A percentile compares a stretch with the other conserved stretches of the same genome.
Conservation (phyloP, 2,113 vertebrate genomes). For the Zapus hudsonius region DNA sequence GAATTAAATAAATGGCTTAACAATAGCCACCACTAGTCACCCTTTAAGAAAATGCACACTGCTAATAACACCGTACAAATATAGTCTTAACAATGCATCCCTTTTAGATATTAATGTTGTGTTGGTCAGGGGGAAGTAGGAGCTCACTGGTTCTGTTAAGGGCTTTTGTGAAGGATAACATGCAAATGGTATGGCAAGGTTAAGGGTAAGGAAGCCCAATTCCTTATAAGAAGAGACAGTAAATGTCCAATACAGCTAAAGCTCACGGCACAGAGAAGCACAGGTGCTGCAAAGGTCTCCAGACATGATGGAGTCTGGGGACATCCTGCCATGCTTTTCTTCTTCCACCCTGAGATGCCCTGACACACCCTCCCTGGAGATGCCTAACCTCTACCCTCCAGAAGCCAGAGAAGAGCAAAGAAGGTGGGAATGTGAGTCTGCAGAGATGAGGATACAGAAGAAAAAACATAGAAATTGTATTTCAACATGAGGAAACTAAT, state of each 20-base stretch:
- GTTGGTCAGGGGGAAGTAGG: fast-evolving
- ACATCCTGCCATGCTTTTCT: fast-evolving
- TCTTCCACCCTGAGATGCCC: neutral
- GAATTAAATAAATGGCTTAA: neutral
- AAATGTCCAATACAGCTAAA: neutral
- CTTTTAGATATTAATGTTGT: neutral
- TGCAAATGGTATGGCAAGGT: neutral
- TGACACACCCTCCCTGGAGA: no score
- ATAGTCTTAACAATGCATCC: no score
- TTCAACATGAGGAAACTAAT: neutral
- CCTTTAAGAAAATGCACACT: neutral
- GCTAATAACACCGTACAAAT: neutral
- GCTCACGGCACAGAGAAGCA: neutral
- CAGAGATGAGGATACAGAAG: no score
- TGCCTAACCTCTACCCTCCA: neutral
- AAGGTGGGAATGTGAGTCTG: fast-evolving
- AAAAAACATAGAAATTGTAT: neutral
- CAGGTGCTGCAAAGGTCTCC: neutral
- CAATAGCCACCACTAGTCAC: neutral
- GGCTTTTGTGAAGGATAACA: neutral
- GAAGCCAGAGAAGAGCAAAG: neutral
- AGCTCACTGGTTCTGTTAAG: neutral
- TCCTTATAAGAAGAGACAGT: fast-evolving
- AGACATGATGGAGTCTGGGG: no score
- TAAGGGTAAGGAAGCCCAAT: fast-evolving